Evolutionary conservation across 2,113 vertebrate genomes (phyloP).

Genomic region (Charina bottae): DNA sequence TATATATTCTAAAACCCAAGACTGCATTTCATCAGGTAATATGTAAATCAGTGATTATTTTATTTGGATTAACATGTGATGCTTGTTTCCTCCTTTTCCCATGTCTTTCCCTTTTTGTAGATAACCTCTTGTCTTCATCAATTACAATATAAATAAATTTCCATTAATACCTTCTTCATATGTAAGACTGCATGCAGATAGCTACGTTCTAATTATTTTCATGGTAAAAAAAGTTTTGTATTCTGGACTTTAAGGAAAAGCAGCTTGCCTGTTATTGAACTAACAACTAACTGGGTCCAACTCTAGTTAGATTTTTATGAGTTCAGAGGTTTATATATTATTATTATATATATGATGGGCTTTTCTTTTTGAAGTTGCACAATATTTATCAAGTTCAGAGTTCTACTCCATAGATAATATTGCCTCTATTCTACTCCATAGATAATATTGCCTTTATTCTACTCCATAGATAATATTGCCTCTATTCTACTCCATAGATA

Average conservation of each 20-base stretch:
- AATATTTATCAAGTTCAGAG: not conserved
- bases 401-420: conserved; percentile 6
- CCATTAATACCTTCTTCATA: not conserved
- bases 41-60: not conserved
- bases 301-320: not conserved
- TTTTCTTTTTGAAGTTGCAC: not conserved
- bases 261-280: not conserved
- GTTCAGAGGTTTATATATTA: not conserved
- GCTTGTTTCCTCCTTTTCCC: not conserved
- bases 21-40: not conserved
- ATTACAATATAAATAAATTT: not conserved
- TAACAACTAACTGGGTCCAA: not conserved
- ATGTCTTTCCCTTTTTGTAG: not conserved
- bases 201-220: not conserved
- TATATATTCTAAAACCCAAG: not conserved
- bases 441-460: not conserved
- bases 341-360: too few species aligned
- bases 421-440: not conserved
- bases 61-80: not conserved
- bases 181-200: not conserved
- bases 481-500: not conserved
- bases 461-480: not conserved
- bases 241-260: not conserved
- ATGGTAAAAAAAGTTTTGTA: not conserved
- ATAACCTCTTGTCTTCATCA: not conserved